Conservation (phyloP, 2,113 vertebrate genomes). For the Opisthocomus hoazin region DNA sequence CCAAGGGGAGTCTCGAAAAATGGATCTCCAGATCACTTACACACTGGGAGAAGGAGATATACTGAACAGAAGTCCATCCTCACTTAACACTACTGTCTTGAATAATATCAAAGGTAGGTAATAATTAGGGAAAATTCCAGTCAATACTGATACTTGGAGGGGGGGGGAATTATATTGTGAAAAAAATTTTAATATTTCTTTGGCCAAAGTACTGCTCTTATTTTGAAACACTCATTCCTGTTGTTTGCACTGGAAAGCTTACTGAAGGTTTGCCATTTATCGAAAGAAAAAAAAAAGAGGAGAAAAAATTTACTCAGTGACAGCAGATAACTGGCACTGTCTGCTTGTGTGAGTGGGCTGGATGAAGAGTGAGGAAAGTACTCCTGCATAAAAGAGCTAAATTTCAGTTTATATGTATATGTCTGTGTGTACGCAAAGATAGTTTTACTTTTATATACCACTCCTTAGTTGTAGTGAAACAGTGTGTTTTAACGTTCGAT, state of each 20-base stretch:
- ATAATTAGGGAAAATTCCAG: not conserved
- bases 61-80: constrained; percentile 80
- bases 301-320: not conserved
- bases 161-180: accelerated
- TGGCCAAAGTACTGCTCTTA: not conserved
- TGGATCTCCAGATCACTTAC: constrained; percentile 64
- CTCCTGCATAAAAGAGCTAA: not conserved
- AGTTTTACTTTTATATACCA: not conserved
- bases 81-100: constrained; percentile 70
- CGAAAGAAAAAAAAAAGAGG: not conserved
- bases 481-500: not conserved
- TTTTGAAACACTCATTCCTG: not conserved
- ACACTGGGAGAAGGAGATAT: constrained; percentile 72
- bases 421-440: not conserved
- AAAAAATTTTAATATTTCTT: not conserved
- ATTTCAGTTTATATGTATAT: not conserved
- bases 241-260: not conserved
- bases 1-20: constrained; percentile 67
- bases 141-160: not conserved
- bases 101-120: constrained; percentile 82
- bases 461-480: not conserved
- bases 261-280: not conserved
- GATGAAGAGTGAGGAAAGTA: not conserved
- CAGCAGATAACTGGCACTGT: not conserved
- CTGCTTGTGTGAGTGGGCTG: not conserved